Evolutionary conservation across 2,113 vertebrate genomes (phyloP), one percentile per base, ranked within the genome.

Genomic region (Micronycteris hirsuta): DNA sequence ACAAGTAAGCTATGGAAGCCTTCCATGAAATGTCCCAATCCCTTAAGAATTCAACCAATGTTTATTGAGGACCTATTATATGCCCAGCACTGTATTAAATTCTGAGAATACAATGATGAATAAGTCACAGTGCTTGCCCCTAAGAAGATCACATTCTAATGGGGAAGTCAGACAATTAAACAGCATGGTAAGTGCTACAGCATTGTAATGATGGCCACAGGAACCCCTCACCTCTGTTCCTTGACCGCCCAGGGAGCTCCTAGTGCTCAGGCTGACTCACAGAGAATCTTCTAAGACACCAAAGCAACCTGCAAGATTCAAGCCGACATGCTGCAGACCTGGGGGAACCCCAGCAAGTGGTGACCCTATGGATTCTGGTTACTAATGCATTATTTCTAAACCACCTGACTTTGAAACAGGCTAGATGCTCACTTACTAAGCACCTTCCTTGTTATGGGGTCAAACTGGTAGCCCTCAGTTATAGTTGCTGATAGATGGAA

Each of bases 301-400:
- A 96, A 89, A 96, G 90, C 90, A 49, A 80, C 68, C n/a, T 33
- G 20, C 43, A 83, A 89, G 65, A 61, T 41, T 22, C 56, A 93
- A 89, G 54, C 63, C 96, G 81, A 52, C 58, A 68, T 41, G 36
- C 67, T 61, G 15, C 49, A 36, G 41, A 38, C 14, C 20, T 0
- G 0, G 26, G 14, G 33, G 49, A 95, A 24, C 2, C 15, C 63
- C 28, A 71, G 19, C 9, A 54, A 54, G 17, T 67, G 24, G 45
- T 19, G 16, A 91, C 22, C 33, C 11, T 36, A 24, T 47, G 36
- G 73, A 38, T 87, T 82, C 61, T 86, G 31, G 24, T 22, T 47
- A 65, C 54, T 61, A 61, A 68, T 6, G 0, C 67, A 4, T 83
- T 38, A 20, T 80, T 94, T 92, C n/a, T 86, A 85, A 92, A 65